These are phyloP conservation scores for Drosophila infuscata DNA, from an alignment of 2,888 invertebrate genomes.

Conservation along the genomic window DNA sequence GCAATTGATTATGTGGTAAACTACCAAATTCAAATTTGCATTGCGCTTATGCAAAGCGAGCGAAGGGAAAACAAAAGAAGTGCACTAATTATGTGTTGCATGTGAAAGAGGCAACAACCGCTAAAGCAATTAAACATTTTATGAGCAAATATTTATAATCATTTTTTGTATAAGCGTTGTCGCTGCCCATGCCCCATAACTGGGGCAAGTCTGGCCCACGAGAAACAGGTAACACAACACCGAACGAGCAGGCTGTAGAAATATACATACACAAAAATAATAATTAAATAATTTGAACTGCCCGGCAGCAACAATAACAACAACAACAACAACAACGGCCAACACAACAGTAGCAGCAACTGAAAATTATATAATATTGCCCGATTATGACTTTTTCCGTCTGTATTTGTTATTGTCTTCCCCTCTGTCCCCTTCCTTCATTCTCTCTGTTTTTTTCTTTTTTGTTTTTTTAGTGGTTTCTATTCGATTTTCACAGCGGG, in stretches of 20 bases:
- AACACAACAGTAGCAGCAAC: neutral
- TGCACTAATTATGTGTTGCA: conserved; percentile 57
- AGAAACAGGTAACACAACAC: neutral
- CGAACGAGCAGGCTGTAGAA: neutral
- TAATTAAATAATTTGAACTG: conserved; percentile 30
- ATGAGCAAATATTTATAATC: conserved; percentile 46
- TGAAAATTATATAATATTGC: conserved; percentile 49
- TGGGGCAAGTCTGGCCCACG: conserved; percentile 28
- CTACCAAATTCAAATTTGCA: conserved; percentile 37
- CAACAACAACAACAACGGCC: neutral
- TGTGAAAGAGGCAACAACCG: conserved; percentile 16
- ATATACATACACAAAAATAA: conserved; percentile 11
- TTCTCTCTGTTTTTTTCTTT: neutral
- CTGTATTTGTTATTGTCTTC: conserved; percentile 27
- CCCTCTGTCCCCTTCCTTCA: neutral
- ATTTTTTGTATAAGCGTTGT: conserved; percentile 44
- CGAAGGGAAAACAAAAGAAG: conserved; percentile 45
- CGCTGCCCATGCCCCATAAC: conserved; percentile 21
- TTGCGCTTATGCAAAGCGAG: conserved; percentile 57
- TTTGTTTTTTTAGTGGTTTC: conserved; percentile 6
- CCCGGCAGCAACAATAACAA: neutral
- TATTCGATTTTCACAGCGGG: conserved; percentile 44
- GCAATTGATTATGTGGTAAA: conserved; percentile 16
- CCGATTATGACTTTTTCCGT: conserved; percentile 43
- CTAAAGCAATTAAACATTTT: conserved; percentile 47